These are phyloP conservation scores for Hemicentrotus pulcherrimus DNA, from an alignment of 35 echinoderm and acorn worm species.

Conservation along the genomic window DNA sequence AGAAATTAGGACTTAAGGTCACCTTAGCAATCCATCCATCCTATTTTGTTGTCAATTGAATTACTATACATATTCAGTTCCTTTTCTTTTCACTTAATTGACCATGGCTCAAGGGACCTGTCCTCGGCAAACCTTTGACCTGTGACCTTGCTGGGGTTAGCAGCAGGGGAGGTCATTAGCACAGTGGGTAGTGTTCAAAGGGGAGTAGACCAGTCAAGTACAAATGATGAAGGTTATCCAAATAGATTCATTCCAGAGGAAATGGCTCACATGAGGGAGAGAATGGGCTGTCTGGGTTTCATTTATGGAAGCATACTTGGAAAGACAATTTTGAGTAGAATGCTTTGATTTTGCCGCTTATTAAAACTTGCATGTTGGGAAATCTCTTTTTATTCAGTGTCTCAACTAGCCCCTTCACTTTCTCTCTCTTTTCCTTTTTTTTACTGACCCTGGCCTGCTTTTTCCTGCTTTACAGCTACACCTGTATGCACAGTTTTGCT, in stretches of 20 bases:
- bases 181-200: constrained; percentile 20
- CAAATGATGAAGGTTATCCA: not conserved
- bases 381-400: not conserved
- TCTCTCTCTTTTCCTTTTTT: not conserved
- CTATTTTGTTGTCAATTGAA: not conserved
- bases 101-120: constrained; percentile 17
- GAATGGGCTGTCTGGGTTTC: not conserved
- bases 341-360: not conserved
- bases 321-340: not conserved
- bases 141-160: not conserved
- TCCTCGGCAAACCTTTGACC: constrained; percentile 22
- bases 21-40: not conserved
- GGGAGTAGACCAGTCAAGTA: constrained; percentile 1
- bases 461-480: too few relatives aligned
- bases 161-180: constrained; percentile 49
- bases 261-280: not conserved
- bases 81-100: constrained; percentile 1
- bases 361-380: not conserved
- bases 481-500: too few relatives aligned
- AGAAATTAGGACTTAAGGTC: constrained; percentile 33
- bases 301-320: not conserved
- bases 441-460: not conserved
- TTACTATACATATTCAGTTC: not conserved
- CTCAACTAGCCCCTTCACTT: not conserved
- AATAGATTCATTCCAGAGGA: constrained; percentile 25